These are phyloP conservation scores for Trimorus sp. DNA, from an alignment of 2,888 invertebrate genomes.

Conservation along the genomic window DNA sequence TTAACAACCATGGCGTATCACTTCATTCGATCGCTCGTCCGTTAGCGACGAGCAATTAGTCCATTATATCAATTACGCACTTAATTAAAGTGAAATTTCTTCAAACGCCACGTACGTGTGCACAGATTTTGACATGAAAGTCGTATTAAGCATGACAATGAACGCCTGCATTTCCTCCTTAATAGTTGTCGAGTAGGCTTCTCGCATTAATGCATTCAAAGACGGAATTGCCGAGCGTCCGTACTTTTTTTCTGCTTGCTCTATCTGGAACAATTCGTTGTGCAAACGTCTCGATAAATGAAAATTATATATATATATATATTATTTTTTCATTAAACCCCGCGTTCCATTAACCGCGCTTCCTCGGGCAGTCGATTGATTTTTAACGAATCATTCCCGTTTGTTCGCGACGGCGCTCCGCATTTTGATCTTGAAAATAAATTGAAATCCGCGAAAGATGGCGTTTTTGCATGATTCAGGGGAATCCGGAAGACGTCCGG, in stretches of 20 bases:
- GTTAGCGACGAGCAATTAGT: constrained; percentile 76
- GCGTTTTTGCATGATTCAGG: too few species aligned
- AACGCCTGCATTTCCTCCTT: constrained; percentile 63
- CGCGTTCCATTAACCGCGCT: too few species aligned
- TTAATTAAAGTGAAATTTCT: constrained; percentile 68
- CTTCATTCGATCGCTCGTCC: constrained; percentile 68
- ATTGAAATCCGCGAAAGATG: too few species aligned
- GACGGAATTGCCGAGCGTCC: constrained; percentile 29
- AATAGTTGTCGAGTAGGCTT: constrained; percentile 51
- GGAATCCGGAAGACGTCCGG: too few species aligned
- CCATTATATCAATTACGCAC: constrained; percentile 77
- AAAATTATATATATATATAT: too few species aligned
- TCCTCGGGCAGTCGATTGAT: too few species aligned
- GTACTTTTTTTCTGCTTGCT: too few species aligned
- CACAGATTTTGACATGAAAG: constrained; percentile 55
- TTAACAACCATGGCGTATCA: constrained; percentile 70
- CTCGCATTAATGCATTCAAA: constrained; percentile 25
- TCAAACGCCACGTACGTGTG: constrained; percentile 36
- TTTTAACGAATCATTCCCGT: too few species aligned
- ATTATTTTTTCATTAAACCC: too few species aligned
- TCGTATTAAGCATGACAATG: constrained; percentile 36
- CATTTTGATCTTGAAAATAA: too few species aligned
- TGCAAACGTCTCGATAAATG: not conserved
- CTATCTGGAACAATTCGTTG: not conserved
- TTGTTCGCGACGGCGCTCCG: too few species aligned